Evolutionary conservation across 2,797 vertebrate genomes (phyloP), one percentile per base, ranked within the genome.

Genomic region (Scleropages formosus): DNA sequence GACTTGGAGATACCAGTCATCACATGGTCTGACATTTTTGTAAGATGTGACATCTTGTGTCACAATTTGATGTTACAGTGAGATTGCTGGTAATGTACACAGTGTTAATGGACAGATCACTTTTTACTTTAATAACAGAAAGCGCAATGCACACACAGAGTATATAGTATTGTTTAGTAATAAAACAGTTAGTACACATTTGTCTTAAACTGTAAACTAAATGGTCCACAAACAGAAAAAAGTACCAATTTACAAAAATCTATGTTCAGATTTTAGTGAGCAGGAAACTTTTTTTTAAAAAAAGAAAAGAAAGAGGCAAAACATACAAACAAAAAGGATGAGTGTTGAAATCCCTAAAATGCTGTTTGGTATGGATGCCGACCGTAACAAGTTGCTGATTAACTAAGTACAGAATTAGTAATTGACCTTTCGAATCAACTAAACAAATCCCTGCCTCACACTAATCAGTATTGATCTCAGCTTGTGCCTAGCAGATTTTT

Each of bases 341-440:
- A 22, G 31, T 2, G 31, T 6, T 83, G 78, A 56, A 86, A 90
- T 93, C 89, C 85, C 90, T 91, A 87, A 83, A 81, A 83, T 89
- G 89, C 88, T 88, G 91, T 90, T 90, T 87, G 82, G 81, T 90
- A 87, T 91, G 88, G 90, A 88, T 88, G 89, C 89, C 84, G 87
- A 85, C 81, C 73, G 80, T 86, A 91, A 92, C 89, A 90, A 89
- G 89, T 84, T 91, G 89, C 91, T 92, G 92, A 93, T 94, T 92
- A 94, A 94, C 91, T 92, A 89, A 91, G 91, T 93, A 88, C 89
- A 91, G 91, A 92, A 94, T 94, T 92, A 93, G 89, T 93, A 91
- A 94, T 92, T 94, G 92, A 93, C 91, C 91, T 92, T 92, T 93
- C 90, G 92, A 94, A 93, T 94, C 91, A 92, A 92, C 91, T 93